These are phyloP conservation scores for Ecliptopera silaceata DNA, from an alignment of 2,888 invertebrate genomes.

Conservation along the genomic window DNA sequence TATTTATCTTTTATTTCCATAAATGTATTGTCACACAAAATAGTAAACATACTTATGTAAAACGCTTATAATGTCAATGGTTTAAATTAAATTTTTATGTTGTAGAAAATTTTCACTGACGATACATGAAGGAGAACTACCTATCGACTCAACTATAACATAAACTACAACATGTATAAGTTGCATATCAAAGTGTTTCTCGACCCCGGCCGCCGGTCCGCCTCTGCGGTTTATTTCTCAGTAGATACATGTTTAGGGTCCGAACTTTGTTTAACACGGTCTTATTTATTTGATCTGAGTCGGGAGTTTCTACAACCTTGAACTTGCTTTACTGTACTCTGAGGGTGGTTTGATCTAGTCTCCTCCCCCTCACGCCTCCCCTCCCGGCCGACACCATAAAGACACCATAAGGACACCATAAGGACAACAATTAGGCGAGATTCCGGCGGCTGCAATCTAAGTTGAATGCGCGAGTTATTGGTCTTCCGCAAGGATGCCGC, in stretches of 20 bases:
- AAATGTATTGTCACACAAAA: too few species aligned
- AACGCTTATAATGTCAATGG: too few species aligned
- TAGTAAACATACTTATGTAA: too few species aligned
- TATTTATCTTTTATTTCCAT: too few species aligned
- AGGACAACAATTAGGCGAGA: conserved; percentile 47
- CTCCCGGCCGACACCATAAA: not conserved
- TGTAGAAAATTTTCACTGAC: not conserved
- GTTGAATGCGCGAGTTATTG: conserved; percentile 46
- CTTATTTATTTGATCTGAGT: conserved; percentile 6
- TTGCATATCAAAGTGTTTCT: not conserved
- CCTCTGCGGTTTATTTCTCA: not conserved
- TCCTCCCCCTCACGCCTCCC: conserved; percentile 9
- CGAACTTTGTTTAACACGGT: conserved; percentile 10
- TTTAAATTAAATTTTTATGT: too few species aligned
- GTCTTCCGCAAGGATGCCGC: not conserved
- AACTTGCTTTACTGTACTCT: conserved; percentile 9
- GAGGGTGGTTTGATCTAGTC: conserved; percentile 5
- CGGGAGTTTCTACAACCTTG: conserved; percentile 1
- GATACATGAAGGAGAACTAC: not conserved
- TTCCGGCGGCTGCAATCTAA: conserved; percentile 51
- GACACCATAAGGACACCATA: conserved; percentile 8
- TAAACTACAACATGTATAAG: not conserved
- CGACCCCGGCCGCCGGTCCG: not conserved
- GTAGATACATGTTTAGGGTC: not conserved
- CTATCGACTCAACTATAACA: not conserved